A percentile compares a stretch with the other conserved stretches of the same genome.
Evolutionary conservation across 2,113 vertebrate genomes (phyloP).

Genomic region (Steatornis caripensis): DNA sequence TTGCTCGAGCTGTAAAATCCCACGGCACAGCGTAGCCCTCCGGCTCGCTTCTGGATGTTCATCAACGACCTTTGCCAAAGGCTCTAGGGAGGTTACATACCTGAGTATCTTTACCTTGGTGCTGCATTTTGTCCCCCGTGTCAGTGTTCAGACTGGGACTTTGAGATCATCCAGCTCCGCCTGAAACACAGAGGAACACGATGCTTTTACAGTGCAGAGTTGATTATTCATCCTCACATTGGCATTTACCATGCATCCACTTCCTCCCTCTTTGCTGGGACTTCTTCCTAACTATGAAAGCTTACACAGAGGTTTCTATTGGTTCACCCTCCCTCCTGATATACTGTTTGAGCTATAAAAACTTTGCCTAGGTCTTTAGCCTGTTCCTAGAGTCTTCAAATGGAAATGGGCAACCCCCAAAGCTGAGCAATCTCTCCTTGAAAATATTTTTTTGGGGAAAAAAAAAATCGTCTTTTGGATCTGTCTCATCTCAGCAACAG

Average conservation of each 20-base stretch:
- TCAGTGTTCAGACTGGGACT: background rate
- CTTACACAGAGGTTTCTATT: background rate
- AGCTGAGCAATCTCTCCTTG: background rate
- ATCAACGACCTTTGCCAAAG: accelerated
- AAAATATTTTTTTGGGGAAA: background rate
- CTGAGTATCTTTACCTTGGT: background rate
- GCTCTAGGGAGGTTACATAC: background rate
- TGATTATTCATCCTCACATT: background rate
- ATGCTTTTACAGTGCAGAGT: background rate
- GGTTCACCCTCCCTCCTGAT: background rate
- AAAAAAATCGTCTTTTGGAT: background rate
- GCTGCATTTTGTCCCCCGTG: background rate
- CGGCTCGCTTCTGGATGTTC: background rate
- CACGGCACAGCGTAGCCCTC: accelerated
- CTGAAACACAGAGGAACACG: accelerated
- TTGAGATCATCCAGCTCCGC: background rate
- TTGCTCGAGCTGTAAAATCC: background rate
- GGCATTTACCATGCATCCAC: background rate
- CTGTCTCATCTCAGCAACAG: background rate
- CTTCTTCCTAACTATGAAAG: background rate
- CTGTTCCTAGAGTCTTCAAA: background rate
- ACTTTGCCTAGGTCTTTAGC: background rate
- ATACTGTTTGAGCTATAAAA: background rate
- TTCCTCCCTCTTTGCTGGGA: background rate
- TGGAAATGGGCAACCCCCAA: background rate